Base-by-base conservation (phyloP, 2,888 invertebrate species). In the Thera britannica region DNA sequence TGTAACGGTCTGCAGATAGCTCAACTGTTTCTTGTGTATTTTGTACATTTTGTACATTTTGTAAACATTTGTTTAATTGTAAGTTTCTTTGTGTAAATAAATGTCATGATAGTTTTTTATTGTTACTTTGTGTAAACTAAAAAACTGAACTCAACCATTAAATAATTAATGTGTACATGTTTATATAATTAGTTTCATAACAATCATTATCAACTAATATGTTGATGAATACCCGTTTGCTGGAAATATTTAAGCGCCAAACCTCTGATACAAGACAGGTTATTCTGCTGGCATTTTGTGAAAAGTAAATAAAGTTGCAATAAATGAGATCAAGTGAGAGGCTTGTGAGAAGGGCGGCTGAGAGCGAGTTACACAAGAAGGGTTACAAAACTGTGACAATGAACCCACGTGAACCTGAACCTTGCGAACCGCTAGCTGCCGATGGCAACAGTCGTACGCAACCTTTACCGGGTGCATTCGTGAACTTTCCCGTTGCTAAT, bases 321-420 rank as follows among this genome's bases (percentile, higher is more conserved):
- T 86, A 89, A 69, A 87, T 82, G 86, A 84, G 88, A 81, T 83
- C 87, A 90, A 92, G 92, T 91, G 91, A 92, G 92, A 91, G 90
- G 91, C 84, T 83, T 75, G 74, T 80, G 83, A 78, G 85, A 87
- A 90, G 90, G 92, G 89, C 88, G 84, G 80, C 82, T 76, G 86
- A 87, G 87, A 88, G 89, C 89, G 87, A 90, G 92, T 94, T 94
- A 90, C 92, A 94, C 94, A 93, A 94, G 91, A 90, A 91, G 93
- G 93, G 93, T 94, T 93, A 93, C 92, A 92, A 92, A 94, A 94
- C 93, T 94, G 90, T 94, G 94, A 93, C 94, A 94, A 93, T 93
- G 94, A 94, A 93, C 94, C 82, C 86, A 77, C 77, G 82, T 94
- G 90, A 94, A 93, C 94, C 93, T 91, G 88, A 90, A 92, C 91